A percentile compares a stretch with the other conserved stretches of the same genome.
Evolutionary conservation across 1,140 invertebrate genomes (phyloP).

Genomic region (Panagrolaimus sp.): DNA sequence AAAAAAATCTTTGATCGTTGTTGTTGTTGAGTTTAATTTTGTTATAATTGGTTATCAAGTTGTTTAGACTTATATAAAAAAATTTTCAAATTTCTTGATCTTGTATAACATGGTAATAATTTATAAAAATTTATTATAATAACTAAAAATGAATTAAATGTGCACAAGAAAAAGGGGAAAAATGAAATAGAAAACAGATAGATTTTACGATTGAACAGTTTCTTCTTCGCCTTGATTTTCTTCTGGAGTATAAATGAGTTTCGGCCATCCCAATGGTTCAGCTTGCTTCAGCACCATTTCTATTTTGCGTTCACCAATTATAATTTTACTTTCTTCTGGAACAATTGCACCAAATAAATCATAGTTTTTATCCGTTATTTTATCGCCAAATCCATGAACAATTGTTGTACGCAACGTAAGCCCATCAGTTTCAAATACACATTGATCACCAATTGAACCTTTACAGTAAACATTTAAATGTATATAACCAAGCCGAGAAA

Average conservation of each 20-base stretch:
- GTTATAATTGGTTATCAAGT: too few relatives aligned
- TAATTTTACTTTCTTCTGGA: slow-evolving; percentile 66
- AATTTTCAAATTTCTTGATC: too few relatives aligned
- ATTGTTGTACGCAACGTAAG: slow-evolving; percentile 72
- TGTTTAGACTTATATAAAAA: too few relatives aligned
- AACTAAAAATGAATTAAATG: too few relatives aligned
- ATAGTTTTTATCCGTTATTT: slow-evolving; percentile 73
- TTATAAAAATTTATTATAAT: too few relatives aligned
- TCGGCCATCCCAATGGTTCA: slow-evolving; percentile 72
- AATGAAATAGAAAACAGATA: too few relatives aligned
- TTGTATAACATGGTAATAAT: too few relatives aligned
- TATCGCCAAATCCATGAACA: slow-evolving; percentile 72
- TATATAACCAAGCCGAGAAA: slow-evolving; percentile 38
- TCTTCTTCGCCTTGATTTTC: not conserved
- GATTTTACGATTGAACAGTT: not conserved
- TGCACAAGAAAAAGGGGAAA: too few relatives aligned
- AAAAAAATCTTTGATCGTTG: too few relatives aligned
- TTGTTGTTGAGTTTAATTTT: too few relatives aligned
- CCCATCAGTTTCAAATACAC: slow-evolving; percentile 74
- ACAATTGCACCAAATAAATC: slow-evolving; percentile 74
- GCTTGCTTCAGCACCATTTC: slow-evolving; percentile 86
- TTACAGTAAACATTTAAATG: slow-evolving; percentile 53
- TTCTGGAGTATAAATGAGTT: slow-evolving; percentile 30
- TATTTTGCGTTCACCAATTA: slow-evolving; percentile 83
- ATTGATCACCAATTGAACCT: slow-evolving; percentile 72